These are phyloP conservation scores for Argyrosomus regius DNA, from an alignment of 2,797 vertebrate genomes.

Conservation along the genomic window DNA sequence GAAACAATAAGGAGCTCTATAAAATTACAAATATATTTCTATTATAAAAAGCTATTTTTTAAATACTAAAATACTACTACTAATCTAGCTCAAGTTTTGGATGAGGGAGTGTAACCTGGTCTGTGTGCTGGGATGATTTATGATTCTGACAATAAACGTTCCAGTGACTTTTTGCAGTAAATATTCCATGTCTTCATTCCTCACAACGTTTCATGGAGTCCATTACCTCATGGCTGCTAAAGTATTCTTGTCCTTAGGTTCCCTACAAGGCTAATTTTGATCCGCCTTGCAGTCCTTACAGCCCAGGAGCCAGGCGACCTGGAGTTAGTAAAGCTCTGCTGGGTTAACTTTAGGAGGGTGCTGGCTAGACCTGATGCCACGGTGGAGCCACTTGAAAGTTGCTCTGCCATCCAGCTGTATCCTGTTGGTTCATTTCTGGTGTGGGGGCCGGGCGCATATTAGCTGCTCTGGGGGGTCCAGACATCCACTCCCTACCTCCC, in stretches of 20 bases:
- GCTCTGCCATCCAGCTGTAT: constrained; percentile 66
- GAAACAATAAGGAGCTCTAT: constrained; percentile 90
- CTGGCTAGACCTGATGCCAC: constrained; percentile 28
- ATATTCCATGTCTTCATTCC: constrained; percentile 25
- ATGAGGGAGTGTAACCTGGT: constrained; percentile 60
- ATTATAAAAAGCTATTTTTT: constrained; percentile 88
- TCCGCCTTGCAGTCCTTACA: constrained; percentile 10
- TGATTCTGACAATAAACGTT: constrained; percentile 39
- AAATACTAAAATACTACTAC: constrained; percentile 81
- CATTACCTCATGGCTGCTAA: constrained; percentile 15
- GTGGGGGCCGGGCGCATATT: constrained; percentile 25
- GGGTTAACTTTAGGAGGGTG: constrained; percentile 37
- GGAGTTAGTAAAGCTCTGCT: constrained; percentile 13
- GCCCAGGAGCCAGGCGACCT: constrained; percentile 38
- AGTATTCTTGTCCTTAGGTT: constrained; percentile 22
- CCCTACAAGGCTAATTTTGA: constrained; percentile 34
- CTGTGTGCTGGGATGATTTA: constrained; percentile 9
- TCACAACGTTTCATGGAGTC: constrained; percentile 20
- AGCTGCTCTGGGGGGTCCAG: constrained; percentile 45
- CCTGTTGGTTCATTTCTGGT: constrained; percentile 56
- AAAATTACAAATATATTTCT: constrained; percentile 94
- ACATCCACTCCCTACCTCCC: constrained; percentile 57
- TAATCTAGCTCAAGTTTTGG: constrained; percentile 79
- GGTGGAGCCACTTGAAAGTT: constrained; percentile 50
- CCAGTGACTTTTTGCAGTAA: constrained; percentile 47